phyloP scores from a whole-genome alignment of 2,888 invertebrate genomes.

The Eupeodes luniger region DNA sequence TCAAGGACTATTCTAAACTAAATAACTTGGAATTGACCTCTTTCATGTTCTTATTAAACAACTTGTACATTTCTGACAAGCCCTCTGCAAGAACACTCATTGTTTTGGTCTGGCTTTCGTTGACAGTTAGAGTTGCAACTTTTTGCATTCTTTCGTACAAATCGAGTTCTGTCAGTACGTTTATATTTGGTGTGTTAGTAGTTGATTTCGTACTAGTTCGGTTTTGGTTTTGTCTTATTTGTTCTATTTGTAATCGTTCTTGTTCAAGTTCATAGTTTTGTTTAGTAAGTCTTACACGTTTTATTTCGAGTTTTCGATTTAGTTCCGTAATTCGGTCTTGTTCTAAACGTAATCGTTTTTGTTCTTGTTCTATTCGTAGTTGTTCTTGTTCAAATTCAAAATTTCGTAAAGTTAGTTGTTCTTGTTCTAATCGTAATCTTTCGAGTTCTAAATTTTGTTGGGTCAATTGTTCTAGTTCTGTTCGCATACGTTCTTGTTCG shows the following conservation, averaged over 20 bases:
- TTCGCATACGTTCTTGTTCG: too few species aligned
- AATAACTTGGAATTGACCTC: background rate
- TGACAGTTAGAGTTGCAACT: background rate
- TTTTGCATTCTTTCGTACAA: background rate
- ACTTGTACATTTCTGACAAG: background rate
- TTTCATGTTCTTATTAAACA: background rate
- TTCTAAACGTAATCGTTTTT: too few species aligned
- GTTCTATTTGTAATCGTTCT: background rate
- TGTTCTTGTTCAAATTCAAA: background rate
- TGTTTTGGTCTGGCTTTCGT: slow-evolving; percentile 1
- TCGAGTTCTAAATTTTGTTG: too few species aligned
- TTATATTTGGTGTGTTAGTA: background rate
- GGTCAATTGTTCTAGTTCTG: too few species aligned
- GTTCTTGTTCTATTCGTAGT: background rate
- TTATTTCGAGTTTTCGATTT: too few species aligned
- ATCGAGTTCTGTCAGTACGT: background rate
- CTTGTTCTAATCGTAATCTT: too few species aligned
- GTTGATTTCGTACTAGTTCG: background rate
- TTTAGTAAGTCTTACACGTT: background rate
- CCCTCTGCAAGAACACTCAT: background rate
- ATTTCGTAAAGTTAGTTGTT: too few species aligned
- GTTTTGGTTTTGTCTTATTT: background rate
- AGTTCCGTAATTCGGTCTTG: too few species aligned
- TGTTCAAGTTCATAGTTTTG: background rate
- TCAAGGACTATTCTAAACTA: background rate